Evolutionary conservation across 2,797 vertebrate species (phyloP).

Genomic region (Hozukius guyotensis): DNA sequence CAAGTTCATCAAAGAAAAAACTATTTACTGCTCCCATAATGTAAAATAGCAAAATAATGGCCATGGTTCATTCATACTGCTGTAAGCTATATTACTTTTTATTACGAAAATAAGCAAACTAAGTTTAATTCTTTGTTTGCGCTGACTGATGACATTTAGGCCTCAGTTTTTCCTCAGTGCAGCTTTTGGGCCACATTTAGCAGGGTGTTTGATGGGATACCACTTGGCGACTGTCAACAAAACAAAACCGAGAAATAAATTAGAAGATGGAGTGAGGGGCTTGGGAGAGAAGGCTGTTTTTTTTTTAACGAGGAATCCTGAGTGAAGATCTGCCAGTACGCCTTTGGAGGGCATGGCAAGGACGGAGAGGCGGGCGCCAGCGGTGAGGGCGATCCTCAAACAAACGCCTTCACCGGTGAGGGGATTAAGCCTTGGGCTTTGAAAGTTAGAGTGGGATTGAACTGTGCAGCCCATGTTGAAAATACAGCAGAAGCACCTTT

Average conservation of each 20-base stretch:
- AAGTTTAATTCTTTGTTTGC: background rate
- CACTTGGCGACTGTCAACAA: conserved; percentile 3
- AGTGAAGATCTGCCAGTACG: conserved; percentile 71
- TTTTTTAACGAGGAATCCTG: conserved; percentile 50
- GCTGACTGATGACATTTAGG: conserved; percentile 22
- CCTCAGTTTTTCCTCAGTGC: background rate
- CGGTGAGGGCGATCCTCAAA: conserved; percentile 70
- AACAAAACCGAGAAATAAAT: conserved; percentile 35
- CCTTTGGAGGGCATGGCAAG: conserved; percentile 79
- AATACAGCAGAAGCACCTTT: conserved; percentile 44
- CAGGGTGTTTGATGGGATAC: background rate
- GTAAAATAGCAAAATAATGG: background rate
- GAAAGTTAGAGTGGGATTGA: conserved; percentile 74
- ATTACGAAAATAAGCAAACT: conserved; percentile 1
- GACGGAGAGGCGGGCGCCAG: conserved; percentile 64
- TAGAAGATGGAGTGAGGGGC: conserved; percentile 8
- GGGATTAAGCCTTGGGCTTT: conserved; percentile 75
- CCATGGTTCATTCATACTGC: background rate
- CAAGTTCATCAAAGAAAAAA: conserved; percentile 3
- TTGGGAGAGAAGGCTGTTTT: conserved; percentile 3
- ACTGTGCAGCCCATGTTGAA: conserved; percentile 59
- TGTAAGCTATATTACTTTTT: background rate
- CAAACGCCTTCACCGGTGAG: conserved; percentile 70
- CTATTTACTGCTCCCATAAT: background rate
- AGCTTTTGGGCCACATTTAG: conserved; percentile 7